A percentile compares a stretch with the other conserved stretches of the same genome.
phyloP scores from a whole-genome alignment of 1,140 invertebrate genomes.

The Zaprionus ornatus region DNA sequence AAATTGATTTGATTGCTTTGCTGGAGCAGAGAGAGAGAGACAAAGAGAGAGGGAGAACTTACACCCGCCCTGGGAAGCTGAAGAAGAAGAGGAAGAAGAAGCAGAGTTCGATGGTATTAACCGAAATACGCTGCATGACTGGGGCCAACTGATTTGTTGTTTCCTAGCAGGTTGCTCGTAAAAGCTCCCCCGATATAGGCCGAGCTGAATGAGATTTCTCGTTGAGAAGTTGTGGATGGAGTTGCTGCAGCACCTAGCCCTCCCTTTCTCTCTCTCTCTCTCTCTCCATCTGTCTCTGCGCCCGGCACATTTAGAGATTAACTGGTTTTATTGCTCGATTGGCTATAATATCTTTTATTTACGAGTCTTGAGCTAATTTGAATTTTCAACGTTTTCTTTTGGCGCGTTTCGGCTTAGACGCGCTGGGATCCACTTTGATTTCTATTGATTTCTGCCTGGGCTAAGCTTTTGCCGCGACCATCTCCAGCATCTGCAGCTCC shows the following conservation, averaged over 20 bases:
- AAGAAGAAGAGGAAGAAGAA: too few relatives aligned
- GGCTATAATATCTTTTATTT: constrained; percentile 83
- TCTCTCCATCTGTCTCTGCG: background rate
- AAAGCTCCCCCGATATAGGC: constrained; percentile 40
- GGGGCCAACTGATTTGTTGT: constrained; percentile 47
- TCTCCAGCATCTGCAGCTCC: too few relatives aligned
- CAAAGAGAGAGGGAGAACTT: constrained; percentile 8
- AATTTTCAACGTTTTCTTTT: constrained; percentile 83
- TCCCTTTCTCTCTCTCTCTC: background rate
- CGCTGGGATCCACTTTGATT: constrained; percentile 42
- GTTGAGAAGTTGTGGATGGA: background rate
- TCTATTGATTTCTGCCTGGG: constrained; percentile 43
- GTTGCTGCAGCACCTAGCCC: too few relatives aligned
- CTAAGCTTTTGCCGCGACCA: constrained; percentile 44
- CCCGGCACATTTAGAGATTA: constrained; percentile 80
- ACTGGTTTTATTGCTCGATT: constrained; percentile 82
- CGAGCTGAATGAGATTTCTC: constrained; percentile 12
- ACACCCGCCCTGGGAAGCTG: constrained; percentile 44
- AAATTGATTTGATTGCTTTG: constrained; percentile 56
- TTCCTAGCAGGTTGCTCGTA: constrained; percentile 48
- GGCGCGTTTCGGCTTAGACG: constrained; percentile 36
- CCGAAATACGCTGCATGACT: constrained; percentile 45
- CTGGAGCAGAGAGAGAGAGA: background rate
- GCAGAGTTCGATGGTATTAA: constrained; percentile 12
- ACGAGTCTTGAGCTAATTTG: constrained; percentile 81